These are phyloP conservation scores for Onychomys torridus DNA, from an alignment of 2,797 vertebrate species.

Conservation along the genomic window DNA sequence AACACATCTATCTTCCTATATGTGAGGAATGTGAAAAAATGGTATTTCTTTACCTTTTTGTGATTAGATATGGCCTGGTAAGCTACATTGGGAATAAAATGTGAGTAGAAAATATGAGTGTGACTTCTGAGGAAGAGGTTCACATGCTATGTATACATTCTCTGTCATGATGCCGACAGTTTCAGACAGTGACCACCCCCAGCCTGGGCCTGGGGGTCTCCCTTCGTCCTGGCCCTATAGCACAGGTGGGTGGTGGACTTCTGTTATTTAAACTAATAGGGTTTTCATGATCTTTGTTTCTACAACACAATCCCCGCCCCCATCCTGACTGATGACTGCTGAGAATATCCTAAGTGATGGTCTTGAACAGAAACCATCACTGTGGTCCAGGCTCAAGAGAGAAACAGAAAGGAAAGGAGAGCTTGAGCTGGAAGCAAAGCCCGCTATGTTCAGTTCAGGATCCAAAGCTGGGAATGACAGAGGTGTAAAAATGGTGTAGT, in stretches of 20 bases:
- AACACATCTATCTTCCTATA: not conserved
- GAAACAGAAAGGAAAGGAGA: not conserved
- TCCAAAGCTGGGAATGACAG: not conserved
- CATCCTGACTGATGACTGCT: not conserved
- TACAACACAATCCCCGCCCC: not conserved
- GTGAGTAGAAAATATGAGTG: not conserved
- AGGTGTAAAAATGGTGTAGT: rapidly evolving
- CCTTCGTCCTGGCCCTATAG: not conserved
- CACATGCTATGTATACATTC: too few species aligned
- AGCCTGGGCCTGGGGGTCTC: too few species aligned
- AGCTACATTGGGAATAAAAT: not conserved
- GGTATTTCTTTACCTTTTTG: not conserved
- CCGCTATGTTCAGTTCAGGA: not conserved
- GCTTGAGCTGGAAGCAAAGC: not conserved
- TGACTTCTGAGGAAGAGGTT: not conserved
- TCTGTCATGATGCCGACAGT: not conserved
- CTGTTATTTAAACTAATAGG: not conserved
- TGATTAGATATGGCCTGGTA: not conserved
- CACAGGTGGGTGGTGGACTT: not conserved
- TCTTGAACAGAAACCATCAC: not conserved
- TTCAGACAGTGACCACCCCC: not conserved
- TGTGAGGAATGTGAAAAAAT: not conserved
- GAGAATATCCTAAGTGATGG: not conserved
- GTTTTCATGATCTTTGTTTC: not conserved
- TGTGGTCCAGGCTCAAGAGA: not conserved